Conservation (phyloP, 2,113 vertebrate species). For the Theristicus caerulescens region DNA sequence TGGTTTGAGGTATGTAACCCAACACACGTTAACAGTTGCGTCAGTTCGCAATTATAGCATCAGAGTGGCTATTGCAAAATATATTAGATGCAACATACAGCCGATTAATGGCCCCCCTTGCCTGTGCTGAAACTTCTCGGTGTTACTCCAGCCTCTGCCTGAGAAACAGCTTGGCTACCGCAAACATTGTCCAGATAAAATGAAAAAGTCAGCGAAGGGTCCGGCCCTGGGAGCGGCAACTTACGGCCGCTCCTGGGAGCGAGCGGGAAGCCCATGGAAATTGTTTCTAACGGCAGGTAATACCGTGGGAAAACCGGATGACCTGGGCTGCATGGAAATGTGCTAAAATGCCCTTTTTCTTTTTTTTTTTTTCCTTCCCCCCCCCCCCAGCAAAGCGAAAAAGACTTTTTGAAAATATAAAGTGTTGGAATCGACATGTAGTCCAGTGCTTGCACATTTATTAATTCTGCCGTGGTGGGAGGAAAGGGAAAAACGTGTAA, state of each 20-base stretch:
- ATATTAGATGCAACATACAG: neutral
- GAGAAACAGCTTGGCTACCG: neutral
- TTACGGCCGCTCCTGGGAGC: neutral
- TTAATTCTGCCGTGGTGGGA: conserved; percentile 32
- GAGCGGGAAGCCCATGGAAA: neutral
- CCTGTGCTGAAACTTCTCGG: neutral
- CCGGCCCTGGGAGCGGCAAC: neutral
- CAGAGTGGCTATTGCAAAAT: conserved; percentile 28
- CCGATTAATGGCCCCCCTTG: neutral
- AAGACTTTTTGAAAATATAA: conserved; percentile 23
- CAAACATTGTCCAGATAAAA: neutral
- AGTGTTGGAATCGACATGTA: conserved; percentile 27
- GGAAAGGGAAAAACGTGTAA: conserved; percentile 29
- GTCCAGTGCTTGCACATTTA: neutral
- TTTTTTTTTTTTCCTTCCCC: too few relatives aligned
- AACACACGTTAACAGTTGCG: neutral
- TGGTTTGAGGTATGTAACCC: neutral
- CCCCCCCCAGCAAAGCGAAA: neutral
- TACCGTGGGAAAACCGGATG: conserved; percentile 59
- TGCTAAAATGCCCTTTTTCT: neutral
- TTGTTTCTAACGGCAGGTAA: conserved; percentile 36
- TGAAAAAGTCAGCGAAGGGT: neutral
- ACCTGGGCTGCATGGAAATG: neutral
- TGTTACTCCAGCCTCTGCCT: neutral
- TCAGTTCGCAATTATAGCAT: neutral